These are phyloP conservation scores for Caenorhabditis brenneri DNA, from an alignment of 1,140 invertebrate genomes.

Conservation along the genomic window DNA sequence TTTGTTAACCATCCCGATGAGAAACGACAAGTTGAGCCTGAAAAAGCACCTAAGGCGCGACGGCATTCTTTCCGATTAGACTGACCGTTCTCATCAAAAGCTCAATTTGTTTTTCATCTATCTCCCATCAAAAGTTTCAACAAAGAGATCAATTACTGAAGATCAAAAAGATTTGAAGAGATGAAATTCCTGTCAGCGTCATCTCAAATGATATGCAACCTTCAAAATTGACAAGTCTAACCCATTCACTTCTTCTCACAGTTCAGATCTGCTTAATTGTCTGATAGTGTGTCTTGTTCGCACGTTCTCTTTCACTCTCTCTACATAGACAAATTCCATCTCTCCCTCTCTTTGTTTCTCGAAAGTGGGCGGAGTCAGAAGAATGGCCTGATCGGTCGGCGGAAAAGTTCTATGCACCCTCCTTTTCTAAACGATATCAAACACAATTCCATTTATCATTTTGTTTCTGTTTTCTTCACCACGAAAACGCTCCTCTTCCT, in stretches of 20 bases:
- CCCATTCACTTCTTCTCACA: not conserved
- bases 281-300: not conserved
- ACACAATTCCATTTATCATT: conserved; percentile 40
- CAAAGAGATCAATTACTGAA: no score
- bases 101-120: no score
- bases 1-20: no score
- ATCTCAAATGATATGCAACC: no score
- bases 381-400: conserved; percentile 36
- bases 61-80: no score
- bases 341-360: not conserved
- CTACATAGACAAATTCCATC: not conserved
- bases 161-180: no score
- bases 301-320: not conserved
- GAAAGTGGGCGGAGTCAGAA: conserved; percentile 14
- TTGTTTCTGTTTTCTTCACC: conserved; percentile 25
- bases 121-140: no score
- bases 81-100: no score
- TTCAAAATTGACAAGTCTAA: no score
- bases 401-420: conserved; percentile 38
- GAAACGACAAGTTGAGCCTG: no score
- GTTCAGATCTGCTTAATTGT: not conserved
- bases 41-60: no score
- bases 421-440: not conserved
- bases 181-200: no score
- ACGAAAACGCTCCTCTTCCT: not conserved